Evolutionary conservation across 2,888 invertebrate species (phyloP), one percentile per base, ranked within the genome.

Genomic region (Protodeltote pygarga): DNA sequence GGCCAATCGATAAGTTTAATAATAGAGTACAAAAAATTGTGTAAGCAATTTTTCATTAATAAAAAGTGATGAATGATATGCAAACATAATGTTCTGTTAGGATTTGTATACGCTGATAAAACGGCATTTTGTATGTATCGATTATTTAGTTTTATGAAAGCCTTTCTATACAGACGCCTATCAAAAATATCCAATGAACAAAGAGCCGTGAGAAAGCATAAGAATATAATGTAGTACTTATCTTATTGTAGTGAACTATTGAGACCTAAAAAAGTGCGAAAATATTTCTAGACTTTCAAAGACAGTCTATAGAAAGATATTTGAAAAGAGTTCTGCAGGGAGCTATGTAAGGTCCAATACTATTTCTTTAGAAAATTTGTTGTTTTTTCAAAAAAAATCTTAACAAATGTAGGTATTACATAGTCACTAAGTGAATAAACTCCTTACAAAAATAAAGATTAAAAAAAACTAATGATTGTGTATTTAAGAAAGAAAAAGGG

Each of bases 251-350:
- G 27, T 9, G 34, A 17, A 27, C 14, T 31, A n/a, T 21, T 0
- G 19, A 52, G 13, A 46, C 5, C 9, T 45, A 31, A 55, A 25
- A 25, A 33, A 16, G 28, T 39, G 24, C 19, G 25, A 31, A 24
- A 11, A 16, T 11, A 13, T 6, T 14, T 24, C 9, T 20, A 6
- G 6, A 13, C 2, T 9, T 24, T 40, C 2, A 4, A 20, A 31
- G 13, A n/a, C 14, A 25, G 10, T 17, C 8, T 34, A 15, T 8
- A 23, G 10, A 28, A 35, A 32, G 15, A 4, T 3, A 9, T 5
- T 1, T 3, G 10, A 5, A 14, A 16, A 8, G 24, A 25, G 25
- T 42, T 23, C 6, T 9, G 4, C 2, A 42, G 17, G 54, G 34
- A 10, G 3, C 15, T 3, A 29, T 29, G 15, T 13, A 17, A 11